Evolutionary conservation across 2,888 invertebrate genomes (phyloP).

Genomic region (Dolichomitus sp.): DNA sequence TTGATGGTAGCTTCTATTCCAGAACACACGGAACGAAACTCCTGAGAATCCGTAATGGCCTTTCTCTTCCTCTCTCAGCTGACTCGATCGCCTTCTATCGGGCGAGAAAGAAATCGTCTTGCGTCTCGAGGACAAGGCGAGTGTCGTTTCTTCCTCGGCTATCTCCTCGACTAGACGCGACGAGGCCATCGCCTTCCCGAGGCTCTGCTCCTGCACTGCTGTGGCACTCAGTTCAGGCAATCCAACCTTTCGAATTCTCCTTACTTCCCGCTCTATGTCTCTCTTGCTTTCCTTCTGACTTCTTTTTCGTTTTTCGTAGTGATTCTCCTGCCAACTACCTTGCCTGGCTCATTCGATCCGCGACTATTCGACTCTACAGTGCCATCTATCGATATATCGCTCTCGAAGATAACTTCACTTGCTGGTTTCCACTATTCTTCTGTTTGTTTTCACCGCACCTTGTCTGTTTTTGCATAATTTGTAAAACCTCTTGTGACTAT

Average conservation of each 20-base stretch:
- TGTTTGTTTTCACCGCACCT: constrained; percentile 8
- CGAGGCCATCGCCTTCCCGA: constrained; percentile 55
- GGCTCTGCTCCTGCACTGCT: constrained; percentile 40
- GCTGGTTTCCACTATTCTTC: constrained; percentile 4
- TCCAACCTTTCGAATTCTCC: constrained; percentile 70
- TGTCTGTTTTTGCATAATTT: constrained; percentile 27
- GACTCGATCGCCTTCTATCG: constrained; percentile 43
- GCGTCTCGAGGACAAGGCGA: constrained; percentile 42
- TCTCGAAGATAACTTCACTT: constrained; percentile 30
- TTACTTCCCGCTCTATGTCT: constrained; percentile 51
- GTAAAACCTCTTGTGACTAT: constrained; percentile 14
- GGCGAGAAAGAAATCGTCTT: constrained; percentile 56
- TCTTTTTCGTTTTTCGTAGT: constrained; percentile 28
- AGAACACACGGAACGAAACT: constrained; percentile 48
- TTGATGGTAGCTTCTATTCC: constrained; percentile 42
- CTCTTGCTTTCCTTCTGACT: constrained; percentile 4
- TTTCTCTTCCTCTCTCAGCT: constrained; percentile 30
- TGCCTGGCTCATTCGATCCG: constrained; percentile 50
- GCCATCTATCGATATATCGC: constrained; percentile 29
- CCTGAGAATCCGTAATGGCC: constrained; percentile 64
- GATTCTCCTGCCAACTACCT: constrained; percentile 20
- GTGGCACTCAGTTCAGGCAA: constrained; percentile 61
- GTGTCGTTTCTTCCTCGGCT: constrained; percentile 54
- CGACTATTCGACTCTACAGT: constrained; percentile 38
- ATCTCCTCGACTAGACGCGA: constrained; percentile 60